Evolutionary conservation across 2,888 invertebrate genomes (phyloP), one percentile per base, ranked within the genome.

Genomic region (Caenorhabditis sp.): DNA sequence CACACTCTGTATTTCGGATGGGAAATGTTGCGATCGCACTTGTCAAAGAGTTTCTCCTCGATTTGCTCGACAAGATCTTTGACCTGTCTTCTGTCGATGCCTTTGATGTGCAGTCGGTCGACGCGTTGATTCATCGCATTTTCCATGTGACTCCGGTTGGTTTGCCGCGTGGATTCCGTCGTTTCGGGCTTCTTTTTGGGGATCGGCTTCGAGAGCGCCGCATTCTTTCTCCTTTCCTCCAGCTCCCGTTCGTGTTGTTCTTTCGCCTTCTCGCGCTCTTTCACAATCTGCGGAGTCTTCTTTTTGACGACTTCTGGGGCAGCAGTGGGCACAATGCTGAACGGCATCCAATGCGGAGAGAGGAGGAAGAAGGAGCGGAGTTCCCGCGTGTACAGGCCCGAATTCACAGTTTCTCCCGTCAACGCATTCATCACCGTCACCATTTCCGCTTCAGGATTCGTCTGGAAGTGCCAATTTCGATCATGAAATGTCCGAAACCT

Each of bases 281-380:
- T 37, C 5, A 4, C 11, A 1, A 32, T 11, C 2, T 2, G 2
- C 22, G 32, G 11, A 30, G 26, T 30, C 26, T 68, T 68, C 39
- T 59, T 68, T 37, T 43, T 66, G 6, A 48, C 66, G 17, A 35
- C 11, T 4, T 53, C 46, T 9, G 24, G 6, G n/a, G n/a, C n/a
- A 5, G 41, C 11, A 15, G 20, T 41, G 1, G 46, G 50, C 20
- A 27, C 61, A 0, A 41, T 20, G 15, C 62, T 30, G 26, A 65
- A 46, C 1, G 76, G 70, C 63, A 65, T 55, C 76, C 76, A 76
- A 22, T 65, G 32, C 0, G 76, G 76, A 8, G 76, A 45, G 20
- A 76, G 59, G 22, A 76, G 62, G 15, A 71, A 71, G 26, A 76
- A 76, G 8, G 76, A 76, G 22, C 24, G 9, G 1, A 76, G 59